These are phyloP conservation scores for Plemyria rubiginata DNA, from an alignment of 2,888 invertebrate genomes.

Conservation along the genomic window DNA sequence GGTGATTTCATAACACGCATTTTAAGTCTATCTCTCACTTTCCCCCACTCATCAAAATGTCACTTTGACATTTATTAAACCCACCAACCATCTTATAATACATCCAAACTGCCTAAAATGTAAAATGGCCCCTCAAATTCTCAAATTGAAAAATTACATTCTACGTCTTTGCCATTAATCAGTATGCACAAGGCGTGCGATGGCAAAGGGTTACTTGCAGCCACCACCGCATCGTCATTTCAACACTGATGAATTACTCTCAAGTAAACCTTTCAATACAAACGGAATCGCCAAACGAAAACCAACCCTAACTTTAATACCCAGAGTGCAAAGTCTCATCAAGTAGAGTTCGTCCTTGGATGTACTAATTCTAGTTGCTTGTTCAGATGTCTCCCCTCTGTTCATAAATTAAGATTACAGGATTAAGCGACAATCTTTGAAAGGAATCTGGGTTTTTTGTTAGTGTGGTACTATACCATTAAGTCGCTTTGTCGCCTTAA, in stretches of 20 bases:
- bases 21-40: too few relatives aligned
- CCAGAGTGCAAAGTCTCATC: conserved; percentile 4
- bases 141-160: neutral
- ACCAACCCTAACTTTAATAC: conserved; percentile 12
- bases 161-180: conserved; percentile 45
- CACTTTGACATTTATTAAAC: too few relatives aligned
- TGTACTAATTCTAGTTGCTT: conserved; percentile 64
- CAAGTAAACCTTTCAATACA: conserved; percentile 24
- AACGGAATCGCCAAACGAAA: conserved; percentile 11
- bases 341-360: conserved; percentile 46
- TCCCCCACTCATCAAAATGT: too few relatives aligned
- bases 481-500: neutral
- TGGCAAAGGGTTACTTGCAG: conserved; percentile 49
- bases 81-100: too few relatives aligned
- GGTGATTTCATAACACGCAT: too few relatives aligned
- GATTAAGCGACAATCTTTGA: conserved; percentile 58
- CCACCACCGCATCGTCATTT: conserved; percentile 53
- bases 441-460: conserved; percentile 34
- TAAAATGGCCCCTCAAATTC: neutral
- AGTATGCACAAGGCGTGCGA: conserved; percentile 44
- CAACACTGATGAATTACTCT: conserved; percentile 47
- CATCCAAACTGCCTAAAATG: neutral
- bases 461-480: neutral
- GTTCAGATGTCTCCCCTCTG: conserved; percentile 65
- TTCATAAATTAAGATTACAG: conserved; percentile 70